Base-by-base conservation (phyloP, 2,113 vertebrate species). In the Mirza zaza region DNA sequence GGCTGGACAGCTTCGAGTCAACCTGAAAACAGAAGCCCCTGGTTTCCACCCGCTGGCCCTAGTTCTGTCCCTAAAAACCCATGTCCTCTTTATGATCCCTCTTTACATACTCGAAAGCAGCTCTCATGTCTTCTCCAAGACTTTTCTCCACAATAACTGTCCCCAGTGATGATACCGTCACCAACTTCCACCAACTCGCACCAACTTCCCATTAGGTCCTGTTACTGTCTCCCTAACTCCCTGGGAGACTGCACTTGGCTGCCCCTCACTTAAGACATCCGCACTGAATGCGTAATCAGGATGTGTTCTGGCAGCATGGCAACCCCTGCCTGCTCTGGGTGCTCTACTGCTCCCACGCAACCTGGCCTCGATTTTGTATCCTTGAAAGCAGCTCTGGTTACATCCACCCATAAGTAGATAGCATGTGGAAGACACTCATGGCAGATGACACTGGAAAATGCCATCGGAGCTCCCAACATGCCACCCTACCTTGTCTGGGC, bases 381-480 rank as follows among this genome's bases (percentile, higher is more conserved):
- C 36, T 79, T 50, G 18, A 39, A 61, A 42, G 32, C 25, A 5
- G 21, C 17, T 7, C 2, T 2, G 1, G 2, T n/a, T 23, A 48
- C 27, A 76, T 76, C 11, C 36, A 23, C n/a, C 6, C 45, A 9
- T 36, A 36, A 52, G 39, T 0, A 32, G 36, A 81, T 36, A 3
- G 4, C 0, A 3, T 4, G 2, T 9, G 5, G 91, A n/a, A 73
- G 73, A 50, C 61, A 68, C 32, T 2, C 11, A 9, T 8, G 10
- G 34, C 10, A 1, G 4, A 14, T 10, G 9, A 29, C 1, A 8
- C 17, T 34, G 27, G 55, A 36, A 48, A n/a, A 17, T 8, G 25
- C n/a, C 32, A 5, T 25, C 1, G 9, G 76, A n/a, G 15, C 21
- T 39, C n/a, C 14, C 0, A 7, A 3, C 13, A 73, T 1, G 8